Evolutionary conservation across 2,888 invertebrate species (phyloP), one percentile per base, ranked within the genome.

Genomic region (Trichopoda pennipes): DNA sequence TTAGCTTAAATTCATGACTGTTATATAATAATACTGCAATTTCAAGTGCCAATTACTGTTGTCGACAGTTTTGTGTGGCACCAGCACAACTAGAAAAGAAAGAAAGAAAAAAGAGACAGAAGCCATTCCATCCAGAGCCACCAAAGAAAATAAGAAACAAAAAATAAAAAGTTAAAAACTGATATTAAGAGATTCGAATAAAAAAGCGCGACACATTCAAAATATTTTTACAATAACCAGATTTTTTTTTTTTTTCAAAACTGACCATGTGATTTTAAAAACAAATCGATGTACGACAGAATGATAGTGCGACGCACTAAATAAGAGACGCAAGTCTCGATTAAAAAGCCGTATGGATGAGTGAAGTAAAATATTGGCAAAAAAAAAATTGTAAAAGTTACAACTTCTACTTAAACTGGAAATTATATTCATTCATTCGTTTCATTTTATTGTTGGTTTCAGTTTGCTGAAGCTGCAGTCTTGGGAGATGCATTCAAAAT

Each of bases 41-140:
- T 58, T 68, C 53, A 64, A 81, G 81, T 81, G 77, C 53, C 77
- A 81, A 81, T 78, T 78, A 81, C 70, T 81, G 61, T 66, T 49
- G 58, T 12, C 47, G 69, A 70, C 77, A 47, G 28, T 53, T 64
- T 74, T 56, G 55, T 55, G 44, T 44, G 69, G 44, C 44, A 49
- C 16, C 35, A 53, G 32, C 44, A 14, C 68, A 63, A 17, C 53
- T 51, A 23, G 17, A 16, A 38, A 47, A 19, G 51, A 53, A 56
- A 19, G 16, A 47, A 19, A 55, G 56, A 61, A 7, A 61, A 16
- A 56, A 70, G 17, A 63, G 38, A 51, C 61, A 64, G 49, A 58
- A 69, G 61, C 44, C 47, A 76, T 47, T 32, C 56, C 8, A 61
- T 51, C 42, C 60, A 63, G 61, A 74, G 32, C n/a, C 44, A 47